These are phyloP conservation scores for Xiphydria camelus DNA, from an alignment of 2,888 invertebrate species.

Conservation along the genomic window DNA sequence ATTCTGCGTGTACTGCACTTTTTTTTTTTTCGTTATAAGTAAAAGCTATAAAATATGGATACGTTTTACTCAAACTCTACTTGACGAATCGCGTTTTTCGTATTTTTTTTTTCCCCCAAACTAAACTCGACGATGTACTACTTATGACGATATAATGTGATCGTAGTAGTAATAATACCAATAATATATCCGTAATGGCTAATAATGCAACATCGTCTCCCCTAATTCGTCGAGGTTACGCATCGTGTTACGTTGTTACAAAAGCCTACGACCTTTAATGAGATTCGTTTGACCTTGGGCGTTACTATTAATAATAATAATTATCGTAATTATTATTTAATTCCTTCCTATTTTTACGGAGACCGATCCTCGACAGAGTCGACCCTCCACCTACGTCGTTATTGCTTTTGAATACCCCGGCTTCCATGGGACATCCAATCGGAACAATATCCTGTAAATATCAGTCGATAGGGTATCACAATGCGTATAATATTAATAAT, in stretches of 20 bases:
- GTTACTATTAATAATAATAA: slow-evolving; percentile 1
- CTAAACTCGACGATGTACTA: not conserved
- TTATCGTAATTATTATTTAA: slow-evolving; percentile 8
- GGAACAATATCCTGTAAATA: slow-evolving; percentile 58
- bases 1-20: slow-evolving; percentile 33
- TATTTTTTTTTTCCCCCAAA: slow-evolving; percentile 1
- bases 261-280: slow-evolving; percentile 1
- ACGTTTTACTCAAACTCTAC: slow-evolving; percentile 29
- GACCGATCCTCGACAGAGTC: slow-evolving; percentile 28
- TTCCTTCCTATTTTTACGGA: slow-evolving; percentile 27
- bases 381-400: slow-evolving; percentile 49
- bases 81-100: slow-evolving; percentile 5
- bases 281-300: not conserved
- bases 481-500: slow-evolving; percentile 31
- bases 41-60: slow-evolving; percentile 53
- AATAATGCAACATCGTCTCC: no score
- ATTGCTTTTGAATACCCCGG: slow-evolving; percentile 58
- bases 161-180: no score
- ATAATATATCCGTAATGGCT: no score
- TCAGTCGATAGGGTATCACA: slow-evolving; percentile 54
- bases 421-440: slow-evolving; percentile 55
- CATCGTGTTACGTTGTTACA: slow-evolving; percentile 1
- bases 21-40: slow-evolving; percentile 32
- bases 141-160: not conserved
- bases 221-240: no score